Percentiles rank a stretch among this genome's conserved stretches.
These are phyloP conservation scores for Lathamus discolor DNA, from an alignment of 2,113 vertebrate genomes.

Conservation along the genomic window DNA sequence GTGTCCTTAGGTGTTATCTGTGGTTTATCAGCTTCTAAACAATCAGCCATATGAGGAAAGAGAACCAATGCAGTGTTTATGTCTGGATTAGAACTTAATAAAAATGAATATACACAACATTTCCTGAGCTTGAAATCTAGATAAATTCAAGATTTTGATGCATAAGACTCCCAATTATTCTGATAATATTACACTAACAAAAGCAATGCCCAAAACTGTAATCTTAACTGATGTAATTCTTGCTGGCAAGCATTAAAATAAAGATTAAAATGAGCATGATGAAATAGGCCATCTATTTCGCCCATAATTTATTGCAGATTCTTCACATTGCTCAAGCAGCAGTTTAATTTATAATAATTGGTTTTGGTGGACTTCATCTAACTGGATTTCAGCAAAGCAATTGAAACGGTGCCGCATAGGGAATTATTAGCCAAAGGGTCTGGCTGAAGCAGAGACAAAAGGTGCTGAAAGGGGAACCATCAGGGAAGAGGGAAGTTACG, in stretches of 20 bases:
- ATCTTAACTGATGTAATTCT: not conserved
- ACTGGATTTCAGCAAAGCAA: conserved; percentile 43
- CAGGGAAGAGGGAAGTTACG: not conserved
- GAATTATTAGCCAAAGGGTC: not conserved
- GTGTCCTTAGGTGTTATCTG: not conserved
- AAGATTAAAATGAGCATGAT: not conserved
- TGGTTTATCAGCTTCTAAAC: not conserved
- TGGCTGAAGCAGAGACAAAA: conserved; percentile 4
- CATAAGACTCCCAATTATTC: not conserved
- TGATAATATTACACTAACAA: not conserved
- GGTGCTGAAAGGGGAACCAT: not conserved
- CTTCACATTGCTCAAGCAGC: not conserved
- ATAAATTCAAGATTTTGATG: not conserved
- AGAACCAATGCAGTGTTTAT: not conserved
- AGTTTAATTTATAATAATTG: not conserved
- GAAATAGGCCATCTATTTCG: not conserved
- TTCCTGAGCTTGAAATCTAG: not conserved
- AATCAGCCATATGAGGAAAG: not conserved
- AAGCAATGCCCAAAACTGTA: not conserved
- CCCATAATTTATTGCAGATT: not conserved
- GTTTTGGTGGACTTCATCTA: not conserved
- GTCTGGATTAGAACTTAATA: not conserved
- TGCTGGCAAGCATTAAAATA: not conserved
- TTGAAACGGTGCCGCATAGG: not conserved
- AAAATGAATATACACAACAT: not conserved